Evolutionary conservation across 2,888 invertebrate genomes (phyloP).

Genomic region (Syrista parreyssii): DNA sequence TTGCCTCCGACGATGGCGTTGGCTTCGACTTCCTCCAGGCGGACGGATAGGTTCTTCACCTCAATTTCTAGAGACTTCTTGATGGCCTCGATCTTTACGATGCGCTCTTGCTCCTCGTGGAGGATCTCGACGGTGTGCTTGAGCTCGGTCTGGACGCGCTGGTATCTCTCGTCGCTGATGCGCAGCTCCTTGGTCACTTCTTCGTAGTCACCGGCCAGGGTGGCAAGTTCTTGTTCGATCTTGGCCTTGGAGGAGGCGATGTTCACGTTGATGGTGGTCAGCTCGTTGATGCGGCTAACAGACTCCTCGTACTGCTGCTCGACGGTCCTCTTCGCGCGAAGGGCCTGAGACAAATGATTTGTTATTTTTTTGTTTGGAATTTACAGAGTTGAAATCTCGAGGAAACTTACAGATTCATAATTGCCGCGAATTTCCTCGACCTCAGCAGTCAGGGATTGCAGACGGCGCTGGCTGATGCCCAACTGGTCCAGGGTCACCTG

Average conservation of each 20-base stretch:
- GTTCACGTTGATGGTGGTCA: constrained; percentile 95
- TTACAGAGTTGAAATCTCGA: not conserved
- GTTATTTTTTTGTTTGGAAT: not conserved
- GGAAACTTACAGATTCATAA: constrained; percentile 78
- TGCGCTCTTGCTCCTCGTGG: constrained; percentile 96
- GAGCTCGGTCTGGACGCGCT: constrained; percentile 90
- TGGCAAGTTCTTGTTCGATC: constrained; percentile 92
- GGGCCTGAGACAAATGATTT: constrained; percentile 72
- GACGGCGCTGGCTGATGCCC: constrained; percentile 89
- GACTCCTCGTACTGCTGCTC: constrained; percentile 94
- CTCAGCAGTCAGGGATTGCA: constrained; percentile 92
- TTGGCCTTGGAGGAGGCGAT: constrained; percentile 93
- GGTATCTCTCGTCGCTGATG: constrained; percentile 93
- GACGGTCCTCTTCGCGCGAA: constrained; percentile 90
- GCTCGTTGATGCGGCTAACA: constrained; percentile 90
- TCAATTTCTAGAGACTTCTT: constrained; percentile 98
- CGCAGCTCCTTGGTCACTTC: constrained; percentile 97
- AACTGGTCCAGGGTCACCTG: constrained; percentile 95
- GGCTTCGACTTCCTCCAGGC: constrained; percentile 96
- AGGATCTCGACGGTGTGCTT: constrained; percentile 94
- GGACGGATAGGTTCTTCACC: constrained; percentile 93
- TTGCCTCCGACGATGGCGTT: constrained; percentile 97
- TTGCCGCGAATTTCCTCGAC: constrained; percentile 95
- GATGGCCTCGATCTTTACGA: constrained; percentile 96
- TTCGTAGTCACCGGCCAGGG: constrained; percentile 95